A percentile compares a stretch with the other conserved stretches of the same genome.
Evolutionary conservation across 2,888 invertebrate species (phyloP).

Genomic region (Conistra vaccinii): DNA sequence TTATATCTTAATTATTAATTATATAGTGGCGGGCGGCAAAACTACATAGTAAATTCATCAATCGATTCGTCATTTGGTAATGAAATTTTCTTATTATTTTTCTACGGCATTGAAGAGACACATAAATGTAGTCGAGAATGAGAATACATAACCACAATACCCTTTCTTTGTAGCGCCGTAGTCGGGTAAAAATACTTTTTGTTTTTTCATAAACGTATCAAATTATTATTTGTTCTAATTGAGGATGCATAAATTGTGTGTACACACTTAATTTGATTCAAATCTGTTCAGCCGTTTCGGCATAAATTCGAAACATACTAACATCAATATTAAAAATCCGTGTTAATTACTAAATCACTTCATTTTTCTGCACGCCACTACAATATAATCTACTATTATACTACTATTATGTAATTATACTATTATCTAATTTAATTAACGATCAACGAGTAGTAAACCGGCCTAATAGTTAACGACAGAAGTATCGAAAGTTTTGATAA

Average conservation of each 20-base stretch:
- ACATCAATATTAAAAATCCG: slow-evolving; percentile 4
- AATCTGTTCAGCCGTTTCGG: neutral
- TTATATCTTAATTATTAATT: slow-evolving; percentile 34
- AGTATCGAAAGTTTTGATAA: slow-evolving; percentile 64
- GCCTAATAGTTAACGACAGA: slow-evolving; percentile 86
- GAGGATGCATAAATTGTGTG: neutral
- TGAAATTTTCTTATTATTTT: neutral
- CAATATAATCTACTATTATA: slow-evolving; percentile 40
- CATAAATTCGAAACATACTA: neutral
- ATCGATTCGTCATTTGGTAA: neutral
- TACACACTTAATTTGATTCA: neutral
- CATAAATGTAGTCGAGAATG: neutral
- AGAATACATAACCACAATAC: neutral
- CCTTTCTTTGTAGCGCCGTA: neutral
- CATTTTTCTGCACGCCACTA: slow-evolving; percentile 47
- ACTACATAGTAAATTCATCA: slow-evolving; percentile 1
- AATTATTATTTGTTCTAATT: neutral
- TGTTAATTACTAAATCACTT: slow-evolving; percentile 23
- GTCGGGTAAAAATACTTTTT: neutral
- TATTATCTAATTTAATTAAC: slow-evolving; percentile 66
- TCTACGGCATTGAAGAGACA: neutral
- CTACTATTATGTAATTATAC: slow-evolving; percentile 45
- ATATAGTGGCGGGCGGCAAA: slow-evolving; percentile 40
- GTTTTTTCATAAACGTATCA: neutral
- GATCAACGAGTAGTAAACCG: slow-evolving; percentile 89